Conservation (phyloP, 1,140 invertebrate species). For the Centruroides vittatus region DNA sequence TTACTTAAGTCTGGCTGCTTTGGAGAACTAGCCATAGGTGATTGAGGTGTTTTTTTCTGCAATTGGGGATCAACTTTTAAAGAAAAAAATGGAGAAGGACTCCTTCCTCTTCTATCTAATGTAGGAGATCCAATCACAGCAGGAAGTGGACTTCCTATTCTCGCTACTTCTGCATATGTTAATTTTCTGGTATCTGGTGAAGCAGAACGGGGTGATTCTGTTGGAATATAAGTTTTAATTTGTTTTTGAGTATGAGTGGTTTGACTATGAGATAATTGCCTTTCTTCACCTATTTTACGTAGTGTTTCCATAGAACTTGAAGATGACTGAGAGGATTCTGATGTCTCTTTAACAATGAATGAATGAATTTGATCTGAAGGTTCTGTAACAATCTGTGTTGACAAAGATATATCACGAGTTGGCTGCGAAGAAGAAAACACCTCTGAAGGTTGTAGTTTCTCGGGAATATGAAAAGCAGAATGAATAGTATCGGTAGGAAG, state of each 20-base stretch:
- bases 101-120: neutral
- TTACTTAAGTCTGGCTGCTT: neutral
- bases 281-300: neutral
- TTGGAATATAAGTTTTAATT: neutral
- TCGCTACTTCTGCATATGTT: conserved; percentile 15
- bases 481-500: no score
- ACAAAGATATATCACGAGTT: no score
- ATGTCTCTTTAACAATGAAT: no score
- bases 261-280: neutral
- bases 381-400: no score
- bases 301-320: no score
- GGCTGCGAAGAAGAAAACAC: no score
- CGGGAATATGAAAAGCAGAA: no score
- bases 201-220: neutral
- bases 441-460: no score
- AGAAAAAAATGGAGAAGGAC: neutral
- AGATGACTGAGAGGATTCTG: no score
- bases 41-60: neutral
- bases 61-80: neutral
- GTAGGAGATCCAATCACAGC: neutral
- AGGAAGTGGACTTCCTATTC: conserved; percentile 9
- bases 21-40: neutral
- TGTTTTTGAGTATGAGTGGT: neutral
- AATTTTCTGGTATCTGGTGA: conserved; percentile 7
- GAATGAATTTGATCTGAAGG: no score